Percentiles rank a stretch among this genome's conserved stretches.
Conservation (phyloP, 1,140 invertebrate genomes). For the Anadara kagoshimensis region DNA sequence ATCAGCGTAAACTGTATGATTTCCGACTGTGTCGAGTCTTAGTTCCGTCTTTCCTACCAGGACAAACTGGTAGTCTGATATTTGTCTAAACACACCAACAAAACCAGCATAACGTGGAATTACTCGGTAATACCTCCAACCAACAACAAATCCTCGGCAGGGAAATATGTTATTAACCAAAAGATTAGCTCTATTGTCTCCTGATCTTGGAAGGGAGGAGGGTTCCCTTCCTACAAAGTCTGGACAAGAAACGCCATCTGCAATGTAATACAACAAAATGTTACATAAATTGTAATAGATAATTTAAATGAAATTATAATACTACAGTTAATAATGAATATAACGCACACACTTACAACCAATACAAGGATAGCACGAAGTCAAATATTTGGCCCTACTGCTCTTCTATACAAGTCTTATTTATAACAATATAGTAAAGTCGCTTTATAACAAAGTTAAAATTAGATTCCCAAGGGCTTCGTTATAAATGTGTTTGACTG, state of each 20-base stretch:
- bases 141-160: conserved; percentile 60
- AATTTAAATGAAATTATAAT: too few species aligned
- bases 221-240: conserved; percentile 56
- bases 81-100: conserved; percentile 59
- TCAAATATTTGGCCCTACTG: too few species aligned
- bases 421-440: too few species aligned
- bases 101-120: conserved; percentile 41
- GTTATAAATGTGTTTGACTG: too few species aligned
- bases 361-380: too few species aligned
- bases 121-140: conserved; percentile 62
- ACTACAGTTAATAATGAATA: too few species aligned
- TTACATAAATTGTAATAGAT: neutral
- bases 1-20: conserved; percentile 39
- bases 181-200: conserved; percentile 61
- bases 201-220: conserved; percentile 49
- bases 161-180: conserved; percentile 67
- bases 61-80: conserved; percentile 49
- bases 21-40: conserved; percentile 53
- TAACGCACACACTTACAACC: too few species aligned
- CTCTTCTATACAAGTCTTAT: too few species aligned
- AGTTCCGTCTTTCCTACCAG: conserved; percentile 55
- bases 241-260: conserved; percentile 59
- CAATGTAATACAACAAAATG: neutral
- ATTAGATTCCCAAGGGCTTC: too few species aligned
- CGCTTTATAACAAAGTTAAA: too few species aligned